These are phyloP conservation scores for Sicus ferrugineus DNA, from an alignment of 2,888 invertebrate genomes.

Conservation along the genomic window DNA sequence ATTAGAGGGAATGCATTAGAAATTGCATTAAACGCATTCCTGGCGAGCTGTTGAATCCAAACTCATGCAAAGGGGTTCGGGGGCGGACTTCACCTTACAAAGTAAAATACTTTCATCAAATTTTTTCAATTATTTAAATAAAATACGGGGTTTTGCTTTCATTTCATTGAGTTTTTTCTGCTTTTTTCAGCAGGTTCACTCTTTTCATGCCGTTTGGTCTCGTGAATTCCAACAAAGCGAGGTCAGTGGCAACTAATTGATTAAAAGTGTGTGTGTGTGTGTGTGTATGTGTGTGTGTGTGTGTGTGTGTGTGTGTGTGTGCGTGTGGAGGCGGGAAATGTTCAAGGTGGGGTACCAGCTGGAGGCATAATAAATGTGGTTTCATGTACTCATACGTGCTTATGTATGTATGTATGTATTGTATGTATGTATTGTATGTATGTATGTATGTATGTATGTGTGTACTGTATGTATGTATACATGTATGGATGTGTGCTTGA, in stretches of 20 bases:
- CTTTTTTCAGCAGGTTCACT: conserved; percentile 19
- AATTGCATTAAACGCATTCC: conserved; percentile 21
- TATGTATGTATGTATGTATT: not conserved
- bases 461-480: not conserved
- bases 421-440: not conserved
- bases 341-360: no score
- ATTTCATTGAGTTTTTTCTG: no score
- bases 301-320: not conserved
- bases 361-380: no score
- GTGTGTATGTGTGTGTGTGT: not conserved
- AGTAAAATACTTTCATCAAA: no score
- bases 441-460: not conserved
- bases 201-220: not conserved
- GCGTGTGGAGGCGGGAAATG: no score
- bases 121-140: no score
- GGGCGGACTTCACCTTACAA: no score
- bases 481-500: not conserved
- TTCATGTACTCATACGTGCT: no score
- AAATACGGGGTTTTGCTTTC: no score
- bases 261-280: no score
- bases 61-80: no score
- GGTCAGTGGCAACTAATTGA: conserved; percentile 29
- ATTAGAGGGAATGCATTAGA: conserved; percentile 26
- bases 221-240: conserved; percentile 3
- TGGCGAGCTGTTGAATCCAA: no score